Evolutionary conservation across 2,113 vertebrate genomes (phyloP).

Genomic region (Antigone vipio): DNA sequence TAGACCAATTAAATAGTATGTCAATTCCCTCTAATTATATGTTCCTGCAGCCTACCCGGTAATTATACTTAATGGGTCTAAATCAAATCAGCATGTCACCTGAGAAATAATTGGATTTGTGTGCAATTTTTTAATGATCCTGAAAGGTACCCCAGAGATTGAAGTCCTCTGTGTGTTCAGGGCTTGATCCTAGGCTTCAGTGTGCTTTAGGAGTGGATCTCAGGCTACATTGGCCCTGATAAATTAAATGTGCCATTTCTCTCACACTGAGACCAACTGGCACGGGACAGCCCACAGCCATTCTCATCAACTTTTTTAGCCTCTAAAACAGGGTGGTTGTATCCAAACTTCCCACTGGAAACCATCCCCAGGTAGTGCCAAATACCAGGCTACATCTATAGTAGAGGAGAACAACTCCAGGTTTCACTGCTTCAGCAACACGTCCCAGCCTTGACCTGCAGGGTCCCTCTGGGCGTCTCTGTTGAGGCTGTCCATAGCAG

Average conservation of each 20-base stretch:
- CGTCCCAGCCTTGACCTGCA: background rate
- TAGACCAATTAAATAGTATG: constrained; percentile 49
- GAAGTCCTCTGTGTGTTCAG: background rate
- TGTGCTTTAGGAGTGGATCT: background rate
- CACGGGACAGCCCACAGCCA: background rate
- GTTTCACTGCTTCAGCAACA: background rate
- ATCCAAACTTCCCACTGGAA: background rate
- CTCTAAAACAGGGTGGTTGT: background rate
- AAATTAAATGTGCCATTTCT: background rate
- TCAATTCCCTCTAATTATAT: constrained; percentile 44
- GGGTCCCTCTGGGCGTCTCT: background rate
- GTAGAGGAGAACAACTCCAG: background rate
- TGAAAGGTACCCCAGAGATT: background rate
- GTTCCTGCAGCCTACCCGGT: background rate
- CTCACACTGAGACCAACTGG: background rate
- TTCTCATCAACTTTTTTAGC: background rate
- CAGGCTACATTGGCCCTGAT: background rate
- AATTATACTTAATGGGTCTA: constrained; percentile 44
- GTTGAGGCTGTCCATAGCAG: background rate
- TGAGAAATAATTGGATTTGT: constrained; percentile 56
- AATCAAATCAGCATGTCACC: constrained; percentile 45
- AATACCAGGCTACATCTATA: background rate
- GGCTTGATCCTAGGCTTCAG: background rate
- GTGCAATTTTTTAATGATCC: constrained; percentile 24
- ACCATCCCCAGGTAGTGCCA: background rate